A percentile compares a stretch with the other conserved stretches of the same genome.
Evolutionary conservation across 1,140 invertebrate species (phyloP).

Genomic region (Tetramorium parvispinum): DNA sequence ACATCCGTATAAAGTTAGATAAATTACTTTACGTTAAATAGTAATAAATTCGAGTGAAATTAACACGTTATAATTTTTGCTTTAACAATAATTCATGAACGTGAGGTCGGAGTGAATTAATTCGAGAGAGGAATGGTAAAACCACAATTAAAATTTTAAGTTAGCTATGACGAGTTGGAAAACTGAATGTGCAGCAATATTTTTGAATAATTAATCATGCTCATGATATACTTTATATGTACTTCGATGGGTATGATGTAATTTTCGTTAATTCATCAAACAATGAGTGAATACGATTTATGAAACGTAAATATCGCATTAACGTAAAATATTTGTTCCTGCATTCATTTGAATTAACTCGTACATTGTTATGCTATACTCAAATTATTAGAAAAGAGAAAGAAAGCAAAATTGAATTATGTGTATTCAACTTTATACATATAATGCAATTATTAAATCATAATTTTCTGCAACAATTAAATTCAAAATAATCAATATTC

Average conservation of each 20-base stretch:
- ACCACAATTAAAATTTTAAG: conserved; percentile 51
- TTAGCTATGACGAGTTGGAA: not conserved
- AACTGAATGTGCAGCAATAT: conserved; percentile 12
- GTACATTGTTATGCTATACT: not conserved
- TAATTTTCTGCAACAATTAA: not conserved
- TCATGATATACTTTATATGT: not conserved
- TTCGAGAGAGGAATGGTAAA: not conserved
- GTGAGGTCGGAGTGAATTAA: conserved; percentile 4
- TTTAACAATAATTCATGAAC: conserved; percentile 35
- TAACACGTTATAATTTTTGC: conserved; percentile 21
- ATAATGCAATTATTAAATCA: not conserved
- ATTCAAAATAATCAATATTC: not conserved
- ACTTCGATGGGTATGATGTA: conserved; percentile 15
- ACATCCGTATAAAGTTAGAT: not conserved
- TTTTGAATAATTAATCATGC: conserved; percentile 41
- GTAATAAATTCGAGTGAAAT: conserved; percentile 8
- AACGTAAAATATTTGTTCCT: not conserved
- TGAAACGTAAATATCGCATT: not conserved
- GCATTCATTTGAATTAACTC: conserved; percentile 34
- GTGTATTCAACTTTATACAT: not conserved
- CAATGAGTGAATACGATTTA: conserved; percentile 30
- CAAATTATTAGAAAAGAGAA: not conserved
- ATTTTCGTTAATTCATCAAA: conserved; percentile 28
- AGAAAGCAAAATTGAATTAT: not conserved
- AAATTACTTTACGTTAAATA: conserved; percentile 9